phyloP scores from a whole-genome alignment of 2,888 invertebrate genomes.

The Drosophila nr. fundita region DNA sequence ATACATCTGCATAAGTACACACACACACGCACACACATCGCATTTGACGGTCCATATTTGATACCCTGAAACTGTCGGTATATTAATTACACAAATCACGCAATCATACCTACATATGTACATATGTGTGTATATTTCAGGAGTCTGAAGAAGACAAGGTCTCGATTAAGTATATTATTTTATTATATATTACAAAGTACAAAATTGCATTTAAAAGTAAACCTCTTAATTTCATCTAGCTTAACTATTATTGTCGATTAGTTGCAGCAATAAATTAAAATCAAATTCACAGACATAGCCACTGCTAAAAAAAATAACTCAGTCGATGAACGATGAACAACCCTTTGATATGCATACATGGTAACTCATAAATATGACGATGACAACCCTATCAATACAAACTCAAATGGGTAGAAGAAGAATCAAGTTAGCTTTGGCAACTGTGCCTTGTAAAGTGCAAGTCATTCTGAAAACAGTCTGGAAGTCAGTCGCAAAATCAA shows the following conservation, averaged over 20 bases:
- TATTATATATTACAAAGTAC: too few relatives aligned
- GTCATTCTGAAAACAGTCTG: neutral
- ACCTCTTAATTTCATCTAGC: too few relatives aligned
- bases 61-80: conserved; percentile 2
- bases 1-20: conserved; percentile 33
- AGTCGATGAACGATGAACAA: too few relatives aligned
- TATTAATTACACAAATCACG: neutral
- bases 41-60: conserved; percentile 5
- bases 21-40: conserved; percentile 17
- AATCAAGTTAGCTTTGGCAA: neutral
- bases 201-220: too few relatives aligned
- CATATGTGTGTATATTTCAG: too few relatives aligned
- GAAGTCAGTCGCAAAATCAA: neutral
- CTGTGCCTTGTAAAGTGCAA: neutral
- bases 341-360: too few relatives aligned
- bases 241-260: too few relatives aligned
- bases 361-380: neutral
- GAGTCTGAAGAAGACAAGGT: too few relatives aligned
- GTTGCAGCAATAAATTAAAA: too few relatives aligned
- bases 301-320: neutral
- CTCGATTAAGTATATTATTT: too few relatives aligned
- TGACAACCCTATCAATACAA: neutral
- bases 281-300: neutral
- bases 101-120: neutral
- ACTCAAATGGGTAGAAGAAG: neutral